Evolutionary conservation across 2,113 vertebrate species (phyloP).

Genomic region (Ceuthmochares aereus): DNA sequence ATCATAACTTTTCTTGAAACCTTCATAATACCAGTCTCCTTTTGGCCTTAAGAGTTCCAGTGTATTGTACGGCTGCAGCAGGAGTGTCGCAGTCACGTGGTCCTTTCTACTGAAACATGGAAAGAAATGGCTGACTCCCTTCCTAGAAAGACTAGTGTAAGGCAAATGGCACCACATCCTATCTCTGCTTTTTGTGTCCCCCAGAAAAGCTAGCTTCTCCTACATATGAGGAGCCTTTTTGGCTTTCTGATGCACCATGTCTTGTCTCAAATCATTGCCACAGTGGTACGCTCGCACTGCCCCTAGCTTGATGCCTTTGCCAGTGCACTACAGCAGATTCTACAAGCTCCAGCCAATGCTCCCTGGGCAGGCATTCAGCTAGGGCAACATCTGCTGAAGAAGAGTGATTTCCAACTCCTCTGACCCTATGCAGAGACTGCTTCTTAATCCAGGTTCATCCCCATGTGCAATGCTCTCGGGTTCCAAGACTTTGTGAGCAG

Average conservation of each 20-base stretch:
- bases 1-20: neutral
- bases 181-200: neutral
- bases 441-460: conserved; percentile 52
- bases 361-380: neutral
- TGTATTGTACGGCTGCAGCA: neutral
- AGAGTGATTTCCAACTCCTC: neutral
- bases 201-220: neutral
- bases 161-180: neutral
- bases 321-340: neutral
- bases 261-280: neutral
- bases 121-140: neutral
- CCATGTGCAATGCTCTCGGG: conserved; percentile 16
- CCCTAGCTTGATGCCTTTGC: neutral
- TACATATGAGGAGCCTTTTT: neutral
- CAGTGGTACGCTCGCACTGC: accelerated
- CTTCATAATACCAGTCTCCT: neutral
- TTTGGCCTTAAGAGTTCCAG: neutral
- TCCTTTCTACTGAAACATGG: neutral
- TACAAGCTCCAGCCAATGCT: neutral
- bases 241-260: neutral
- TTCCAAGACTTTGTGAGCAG: conserved; percentile 67
- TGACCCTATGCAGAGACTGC: conserved; percentile 8
- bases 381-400: neutral
- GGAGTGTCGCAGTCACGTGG: neutral
- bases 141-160: neutral